phyloP scores from a whole-genome alignment of 2,113 vertebrate genomes.

The Dicentrarchus labrax region DNA sequence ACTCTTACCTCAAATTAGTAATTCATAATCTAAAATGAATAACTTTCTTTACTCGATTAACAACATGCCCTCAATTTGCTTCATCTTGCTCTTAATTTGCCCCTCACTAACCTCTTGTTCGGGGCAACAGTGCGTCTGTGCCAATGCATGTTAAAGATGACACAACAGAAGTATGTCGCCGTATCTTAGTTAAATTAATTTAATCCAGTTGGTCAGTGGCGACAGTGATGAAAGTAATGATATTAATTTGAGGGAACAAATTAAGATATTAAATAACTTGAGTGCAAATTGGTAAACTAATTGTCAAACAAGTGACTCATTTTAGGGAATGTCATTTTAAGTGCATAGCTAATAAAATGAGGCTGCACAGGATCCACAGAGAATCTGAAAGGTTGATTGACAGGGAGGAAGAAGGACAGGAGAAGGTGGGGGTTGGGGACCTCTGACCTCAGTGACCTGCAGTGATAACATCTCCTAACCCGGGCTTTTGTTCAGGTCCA shows the following conservation, averaged over 20 bases:
- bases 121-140: not conserved
- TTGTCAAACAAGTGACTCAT: not conserved
- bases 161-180: not conserved
- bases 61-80: not conserved
- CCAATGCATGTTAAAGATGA: not conserved
- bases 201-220: too few relatives aligned
- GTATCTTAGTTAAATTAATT: not conserved
- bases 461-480: conserved; percentile 47
- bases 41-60: not conserved
- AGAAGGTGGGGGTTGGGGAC: not conserved
- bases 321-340: not conserved
- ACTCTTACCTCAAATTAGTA: not conserved
- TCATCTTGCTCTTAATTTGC: not conserved
- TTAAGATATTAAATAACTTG: not conserved
- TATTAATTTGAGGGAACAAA: not conserved
- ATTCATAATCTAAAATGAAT: not conserved
- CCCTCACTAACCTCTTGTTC: not conserved
- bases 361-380: not conserved
- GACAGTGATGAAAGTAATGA: not conserved
- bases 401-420: not conserved
- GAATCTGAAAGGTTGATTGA: not conserved
- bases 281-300: not conserved
- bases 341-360: not conserved
- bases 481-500: conserved; percentile 41
- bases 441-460: conserved; percentile 56